These are phyloP conservation scores for Unio pictorum DNA, from an alignment of 2,888 invertebrate species.

Conservation along the genomic window DNA sequence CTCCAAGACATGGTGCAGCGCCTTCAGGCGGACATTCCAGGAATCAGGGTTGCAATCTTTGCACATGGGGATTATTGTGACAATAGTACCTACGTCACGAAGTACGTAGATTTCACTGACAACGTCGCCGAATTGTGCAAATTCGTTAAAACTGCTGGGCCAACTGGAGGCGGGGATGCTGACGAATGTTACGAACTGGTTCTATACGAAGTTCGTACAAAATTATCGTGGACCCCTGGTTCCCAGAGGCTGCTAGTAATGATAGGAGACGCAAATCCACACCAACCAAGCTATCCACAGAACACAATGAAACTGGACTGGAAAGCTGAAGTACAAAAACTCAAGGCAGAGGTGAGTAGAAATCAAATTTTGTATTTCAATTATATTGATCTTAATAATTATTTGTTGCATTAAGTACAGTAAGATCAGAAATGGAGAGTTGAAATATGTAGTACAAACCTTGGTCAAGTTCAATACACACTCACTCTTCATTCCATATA, in stretches of 20 bases:
- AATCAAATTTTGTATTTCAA: no score
- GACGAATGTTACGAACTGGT: conserved; percentile 60
- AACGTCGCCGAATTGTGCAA: conserved; percentile 33
- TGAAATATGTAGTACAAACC: no score
- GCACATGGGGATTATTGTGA: conserved; percentile 69
- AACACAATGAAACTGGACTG: conserved; percentile 31
- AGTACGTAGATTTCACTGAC: conserved; percentile 42
- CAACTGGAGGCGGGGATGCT: conserved; percentile 49
- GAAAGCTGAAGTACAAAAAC: conserved; percentile 25
- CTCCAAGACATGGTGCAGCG: conserved; percentile 62
- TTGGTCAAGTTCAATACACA: no score
- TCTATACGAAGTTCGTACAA: conserved; percentile 36
- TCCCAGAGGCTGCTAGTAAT: conserved; percentile 48
- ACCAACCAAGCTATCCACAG: conserved; percentile 19
- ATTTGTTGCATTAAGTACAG: no score
- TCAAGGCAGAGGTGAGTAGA: conserved; percentile 18
- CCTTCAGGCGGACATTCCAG: conserved; percentile 64
- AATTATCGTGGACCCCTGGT: conserved; percentile 48
- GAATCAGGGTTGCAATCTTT: conserved; percentile 61
- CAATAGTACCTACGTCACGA: conserved; percentile 37
- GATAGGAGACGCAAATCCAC: conserved; percentile 52
- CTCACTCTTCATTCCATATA: no score
- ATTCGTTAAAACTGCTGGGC: conserved; percentile 34
- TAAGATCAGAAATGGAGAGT: no score
- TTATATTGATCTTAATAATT: no score